Evolutionary conservation across 1,140 invertebrate genomes (phyloP).

Genomic region (Apis mellifera): Amel_HAv3.1 CM009936.2:4973501-4974000

Average conservation of each 20-base stretch:
- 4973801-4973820: conserved; percentile 22
- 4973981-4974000: not conserved
- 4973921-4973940: not conserved
- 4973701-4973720: not conserved
- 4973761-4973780: conserved; percentile 8
- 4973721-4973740: not conserved
- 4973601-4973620: not conserved
- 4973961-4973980: conserved; percentile 36
- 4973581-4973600: not conserved
- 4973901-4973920: not conserved
- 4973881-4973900: conserved; percentile 28
- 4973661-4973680: not conserved
- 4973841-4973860: not conserved
- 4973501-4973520: not conserved
- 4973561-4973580: not conserved
- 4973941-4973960: conserved; percentile 9
- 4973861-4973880: not conserved
- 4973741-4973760: conserved; percentile 25
- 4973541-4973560: conserved; percentile 10
- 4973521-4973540: conserved; percentile 18
- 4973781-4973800: not conserved
- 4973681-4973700: not conserved
- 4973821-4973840: not conserved
- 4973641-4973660: not conserved
- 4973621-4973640: conserved; percentile 21